These are phyloP conservation scores for Leucoma salicis DNA, from an alignment of 2,888 invertebrate species.

Conservation along the genomic window DNA sequence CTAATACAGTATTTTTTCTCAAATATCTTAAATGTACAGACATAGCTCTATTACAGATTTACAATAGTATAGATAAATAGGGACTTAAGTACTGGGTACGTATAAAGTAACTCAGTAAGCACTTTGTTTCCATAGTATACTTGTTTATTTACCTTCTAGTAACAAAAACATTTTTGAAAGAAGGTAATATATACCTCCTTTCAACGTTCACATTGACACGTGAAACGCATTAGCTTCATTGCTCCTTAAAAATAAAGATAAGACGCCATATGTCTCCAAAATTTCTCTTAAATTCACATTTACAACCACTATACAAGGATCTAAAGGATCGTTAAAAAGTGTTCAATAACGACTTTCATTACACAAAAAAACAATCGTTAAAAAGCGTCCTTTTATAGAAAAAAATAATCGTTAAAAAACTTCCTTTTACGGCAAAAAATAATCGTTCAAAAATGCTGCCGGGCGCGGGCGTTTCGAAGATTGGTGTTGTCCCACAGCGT, in stretches of 20 bases:
- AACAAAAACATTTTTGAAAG: slow-evolving; percentile 3
- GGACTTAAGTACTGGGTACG: too few species aligned
- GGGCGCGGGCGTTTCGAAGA: slow-evolving; percentile 21
- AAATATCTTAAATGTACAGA: too few species aligned
- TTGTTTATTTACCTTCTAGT: too few species aligned
- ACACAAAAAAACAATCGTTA: slow-evolving; percentile 24
- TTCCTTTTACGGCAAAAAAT: slow-evolving; percentile 7
- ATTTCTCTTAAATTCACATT: slow-evolving; percentile 47
- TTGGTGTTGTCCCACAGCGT: slow-evolving; percentile 18
- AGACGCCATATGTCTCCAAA: slow-evolving; percentile 28
- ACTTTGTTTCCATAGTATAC: too few species aligned
- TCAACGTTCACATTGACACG: slow-evolving; percentile 15
- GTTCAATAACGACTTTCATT: slow-evolving; percentile 28
- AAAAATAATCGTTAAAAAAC: slow-evolving; percentile 14
- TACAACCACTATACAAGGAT: slow-evolving; percentile 57
- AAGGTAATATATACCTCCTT: slow-evolving; percentile 14
- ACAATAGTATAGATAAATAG: too few species aligned
- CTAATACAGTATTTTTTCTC: too few species aligned
- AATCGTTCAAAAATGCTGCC: slow-evolving; percentile 28
- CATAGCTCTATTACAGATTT: too few species aligned
- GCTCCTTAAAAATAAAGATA: slow-evolving; percentile 27
- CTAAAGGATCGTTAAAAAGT: slow-evolving; percentile 63
- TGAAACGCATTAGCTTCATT: slow-evolving; percentile 26
- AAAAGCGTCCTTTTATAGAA: slow-evolving; percentile 9
- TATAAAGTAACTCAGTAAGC: too few species aligned